Percentiles rank a stretch among this genome's conserved stretches.
phyloP scores from a whole-genome alignment of 1,140 invertebrate genomes.

The Diorhabda sublineata region DNA sequence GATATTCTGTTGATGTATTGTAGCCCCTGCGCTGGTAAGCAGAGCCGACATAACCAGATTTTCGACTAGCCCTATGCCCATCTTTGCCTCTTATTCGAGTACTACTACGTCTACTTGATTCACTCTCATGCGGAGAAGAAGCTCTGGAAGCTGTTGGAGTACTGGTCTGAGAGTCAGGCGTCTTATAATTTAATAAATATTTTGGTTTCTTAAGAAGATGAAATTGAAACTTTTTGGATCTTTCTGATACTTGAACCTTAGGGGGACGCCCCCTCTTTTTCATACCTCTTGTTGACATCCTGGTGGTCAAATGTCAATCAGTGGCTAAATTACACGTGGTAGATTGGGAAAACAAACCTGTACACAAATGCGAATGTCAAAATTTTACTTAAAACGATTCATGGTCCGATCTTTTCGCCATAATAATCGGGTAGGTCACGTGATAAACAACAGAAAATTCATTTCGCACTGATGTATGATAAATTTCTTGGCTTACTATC shows the following conservation, averaged over 20 bases:
- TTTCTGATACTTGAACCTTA: slow-evolving; percentile 79
- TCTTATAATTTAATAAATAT: slow-evolving; percentile 71
- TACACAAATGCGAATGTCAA: slow-evolving; percentile 62
- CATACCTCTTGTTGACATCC: slow-evolving; percentile 77
- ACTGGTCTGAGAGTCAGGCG: slow-evolving; percentile 65
- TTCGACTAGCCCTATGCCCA: slow-evolving; percentile 53
- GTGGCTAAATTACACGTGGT: slow-evolving; percentile 46
- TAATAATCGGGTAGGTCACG: slow-evolving; percentile 56
- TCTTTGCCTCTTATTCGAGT: slow-evolving; percentile 55
- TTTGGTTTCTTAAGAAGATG: slow-evolving; percentile 88
- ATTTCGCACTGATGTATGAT: slow-evolving; percentile 37
- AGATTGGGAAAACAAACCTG: slow-evolving; percentile 53
- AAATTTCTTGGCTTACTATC: slow-evolving; percentile 9
- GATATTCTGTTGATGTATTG: slow-evolving; percentile 69
- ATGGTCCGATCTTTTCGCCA: slow-evolving; percentile 57
- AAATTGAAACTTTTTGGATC: slow-evolving; percentile 78
- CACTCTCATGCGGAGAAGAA: slow-evolving; percentile 68
- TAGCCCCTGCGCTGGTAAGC: slow-evolving; percentile 64
- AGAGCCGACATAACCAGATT: slow-evolving; percentile 57
- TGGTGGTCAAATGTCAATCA: slow-evolving; percentile 47
- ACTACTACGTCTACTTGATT: slow-evolving; percentile 62
- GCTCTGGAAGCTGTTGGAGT: slow-evolving; percentile 73
- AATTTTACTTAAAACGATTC: slow-evolving; percentile 52
- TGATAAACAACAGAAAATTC: slow-evolving; percentile 51
- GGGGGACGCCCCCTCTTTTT: slow-evolving; percentile 85